Percentiles rank a stretch among this genome's conserved stretches.
These are phyloP conservation scores for Holothuria leucospilota DNA, from an alignment of 53 echinoderm and acorn worm species.

Conservation along the genomic window DNA sequence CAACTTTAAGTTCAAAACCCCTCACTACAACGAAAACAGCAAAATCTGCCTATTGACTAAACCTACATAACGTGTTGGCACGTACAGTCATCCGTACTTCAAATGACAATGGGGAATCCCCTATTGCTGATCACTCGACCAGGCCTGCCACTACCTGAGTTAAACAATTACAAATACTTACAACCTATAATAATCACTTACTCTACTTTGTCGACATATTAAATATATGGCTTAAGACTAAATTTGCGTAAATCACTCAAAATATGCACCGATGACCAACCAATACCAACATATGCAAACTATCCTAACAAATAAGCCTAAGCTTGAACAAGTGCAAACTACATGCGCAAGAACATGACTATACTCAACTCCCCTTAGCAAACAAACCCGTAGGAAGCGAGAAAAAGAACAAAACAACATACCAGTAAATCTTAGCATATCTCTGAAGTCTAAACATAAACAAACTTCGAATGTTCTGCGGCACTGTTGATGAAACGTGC, in stretches of 20 bases:
- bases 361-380: neutral
- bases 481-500: slow-evolving; percentile 37
- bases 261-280: slow-evolving; percentile 42
- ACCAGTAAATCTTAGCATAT: slow-evolving; percentile 18
- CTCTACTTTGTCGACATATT: slow-evolving; percentile 25
- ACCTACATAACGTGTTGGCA: slow-evolving; percentile 22
- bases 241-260: slow-evolving; percentile 13
- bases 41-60: slow-evolving; percentile 39
- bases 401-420: slow-evolving; percentile 37
- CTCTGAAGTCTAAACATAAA: slow-evolving; percentile 34
- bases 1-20: slow-evolving; percentile 29
- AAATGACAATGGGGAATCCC: neutral
- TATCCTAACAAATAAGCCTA: slow-evolving; percentile 36
- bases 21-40: slow-evolving; percentile 33
- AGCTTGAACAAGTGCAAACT: slow-evolving; percentile 27
- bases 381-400: slow-evolving; percentile 29
- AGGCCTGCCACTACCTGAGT: slow-evolving; percentile 6
- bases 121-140: slow-evolving; percentile 5
- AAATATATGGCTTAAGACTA: slow-evolving; percentile 26
- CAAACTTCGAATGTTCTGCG: slow-evolving; percentile 39
- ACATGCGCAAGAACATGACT: slow-evolving; percentile 31
- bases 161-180: slow-evolving; percentile 30
- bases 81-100: slow-evolving; percentile 22
- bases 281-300: slow-evolving; percentile 26
- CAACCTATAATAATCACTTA: slow-evolving; percentile 34